A percentile compares a stretch with the other conserved stretches of the same genome.
These are phyloP conservation scores for Dicentrarchus labrax DNA, from an alignment of 2,113 vertebrate genomes.

Conservation along the genomic window DNA sequence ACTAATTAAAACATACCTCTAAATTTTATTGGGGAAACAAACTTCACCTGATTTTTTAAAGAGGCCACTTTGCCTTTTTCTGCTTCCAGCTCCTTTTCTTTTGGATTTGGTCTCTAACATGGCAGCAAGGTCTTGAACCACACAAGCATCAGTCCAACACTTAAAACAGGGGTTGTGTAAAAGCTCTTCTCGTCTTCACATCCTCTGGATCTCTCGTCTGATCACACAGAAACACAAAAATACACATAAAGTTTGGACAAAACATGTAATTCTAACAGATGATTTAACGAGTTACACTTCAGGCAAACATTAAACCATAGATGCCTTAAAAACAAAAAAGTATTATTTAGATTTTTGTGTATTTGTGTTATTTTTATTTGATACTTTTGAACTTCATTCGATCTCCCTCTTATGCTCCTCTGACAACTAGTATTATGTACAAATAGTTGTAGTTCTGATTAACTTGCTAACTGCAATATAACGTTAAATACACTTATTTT, in stretches of 20 bases:
- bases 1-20: no score
- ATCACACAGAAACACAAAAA: constrained; percentile 10
- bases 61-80: constrained; percentile 10
- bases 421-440: neutral
- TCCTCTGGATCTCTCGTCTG: constrained; percentile 41
- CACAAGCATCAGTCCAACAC: constrained; percentile 16
- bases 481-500: neutral
- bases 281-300: neutral
- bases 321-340: neutral
- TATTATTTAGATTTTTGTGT: neutral
- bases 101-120: constrained; percentile 22
- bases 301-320: neutral
- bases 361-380: neutral
- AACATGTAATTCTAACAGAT: neutral
- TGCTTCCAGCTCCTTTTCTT: constrained; percentile 23
- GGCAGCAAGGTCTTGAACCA: constrained; percentile 15
- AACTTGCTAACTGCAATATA: neutral
- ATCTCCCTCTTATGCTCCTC: neutral
- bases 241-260: neutral
- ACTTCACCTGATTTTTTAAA: constrained; percentile 36
- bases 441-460: neutral
- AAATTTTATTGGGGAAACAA: neutral
- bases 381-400: no score
- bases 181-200: constrained; percentile 25
- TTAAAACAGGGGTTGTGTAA: neutral